Evolutionary conservation across 2,113 vertebrate species (phyloP).

Genomic region (Tympanuchus pallidicinctus): DNA sequence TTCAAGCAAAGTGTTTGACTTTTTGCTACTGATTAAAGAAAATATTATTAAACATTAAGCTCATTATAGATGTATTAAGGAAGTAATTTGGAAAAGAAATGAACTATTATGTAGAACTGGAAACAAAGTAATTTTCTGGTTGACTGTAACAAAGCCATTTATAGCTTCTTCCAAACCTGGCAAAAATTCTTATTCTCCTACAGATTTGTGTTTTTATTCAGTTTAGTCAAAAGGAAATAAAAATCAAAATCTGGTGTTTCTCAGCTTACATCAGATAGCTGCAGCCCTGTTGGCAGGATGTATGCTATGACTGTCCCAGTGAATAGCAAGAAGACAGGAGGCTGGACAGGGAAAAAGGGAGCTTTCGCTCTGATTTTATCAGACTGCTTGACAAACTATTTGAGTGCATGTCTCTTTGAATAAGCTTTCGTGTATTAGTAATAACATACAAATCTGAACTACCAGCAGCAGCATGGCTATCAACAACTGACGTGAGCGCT

Average conservation of each 20-base stretch:
- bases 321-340: background rate
- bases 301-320: background rate
- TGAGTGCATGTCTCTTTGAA: background rate
- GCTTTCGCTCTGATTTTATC: background rate
- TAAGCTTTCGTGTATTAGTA: background rate
- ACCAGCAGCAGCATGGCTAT: background rate
- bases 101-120: background rate
- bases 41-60: background rate
- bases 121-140: background rate
- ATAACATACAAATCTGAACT: background rate
- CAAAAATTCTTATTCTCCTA: background rate
- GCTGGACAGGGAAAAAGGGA: background rate
- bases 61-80: background rate
- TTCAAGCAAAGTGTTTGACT: background rate
- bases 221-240: background rate
- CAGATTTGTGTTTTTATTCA: background rate
- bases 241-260: background rate
- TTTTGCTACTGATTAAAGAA: background rate
- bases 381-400: background rate
- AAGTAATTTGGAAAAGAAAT: background rate
- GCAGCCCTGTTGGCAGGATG: background rate
- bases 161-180: background rate
- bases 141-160: background rate
- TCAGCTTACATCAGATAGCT: conserved; percentile 10
- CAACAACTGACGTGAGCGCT: background rate